Conservation (phyloP, 2,113 vertebrate species). For the Trichomycterus rosablanca region DNA sequence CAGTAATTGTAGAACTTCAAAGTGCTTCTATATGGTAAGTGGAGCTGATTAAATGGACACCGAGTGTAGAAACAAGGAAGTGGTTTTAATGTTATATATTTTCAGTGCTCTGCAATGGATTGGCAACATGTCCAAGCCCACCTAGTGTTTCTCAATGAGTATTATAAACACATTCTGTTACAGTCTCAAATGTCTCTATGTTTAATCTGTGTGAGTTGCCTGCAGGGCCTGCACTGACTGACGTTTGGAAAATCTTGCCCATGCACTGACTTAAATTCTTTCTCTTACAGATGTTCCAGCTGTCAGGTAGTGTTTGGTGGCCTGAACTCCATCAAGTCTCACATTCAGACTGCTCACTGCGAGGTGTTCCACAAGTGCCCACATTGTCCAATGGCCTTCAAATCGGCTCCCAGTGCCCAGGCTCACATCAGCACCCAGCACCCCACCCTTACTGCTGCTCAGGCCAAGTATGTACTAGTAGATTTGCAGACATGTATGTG, state of each 20-base stretch:
- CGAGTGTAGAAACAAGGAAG: too few relatives aligned
- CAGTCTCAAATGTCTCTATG: too few relatives aligned
- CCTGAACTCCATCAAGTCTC: constrained; percentile 89
- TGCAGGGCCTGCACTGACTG: background rate
- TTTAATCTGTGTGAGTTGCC: background rate
- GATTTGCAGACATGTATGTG: too few relatives aligned
- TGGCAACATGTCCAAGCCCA: too few relatives aligned
- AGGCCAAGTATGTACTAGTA: constrained; percentile 74
- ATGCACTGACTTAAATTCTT: background rate
- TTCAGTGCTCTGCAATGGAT: too few relatives aligned
- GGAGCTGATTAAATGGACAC: too few relatives aligned
- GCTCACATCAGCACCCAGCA: constrained; percentile 86
- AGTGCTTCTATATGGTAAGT: too few relatives aligned
- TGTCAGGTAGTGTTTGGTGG: constrained; percentile 93
- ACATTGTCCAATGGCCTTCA: constrained; percentile 96
- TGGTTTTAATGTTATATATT: too few relatives aligned
- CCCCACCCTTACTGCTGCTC: constrained; percentile 70
- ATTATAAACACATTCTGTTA: too few relatives aligned
- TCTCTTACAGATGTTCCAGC: constrained; percentile 80
- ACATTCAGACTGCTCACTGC: constrained; percentile 92
- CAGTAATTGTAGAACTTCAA: too few relatives aligned
- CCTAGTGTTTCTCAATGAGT: too few relatives aligned
- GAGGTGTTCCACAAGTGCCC: constrained; percentile 97
- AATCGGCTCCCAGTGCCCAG: constrained; percentile 86
- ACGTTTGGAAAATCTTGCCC: background rate